A percentile compares a stretch with the other conserved stretches of the same genome.
Evolutionary conservation across 2,113 vertebrate species (phyloP).

Genomic region (Prunella himalayana): DNA sequence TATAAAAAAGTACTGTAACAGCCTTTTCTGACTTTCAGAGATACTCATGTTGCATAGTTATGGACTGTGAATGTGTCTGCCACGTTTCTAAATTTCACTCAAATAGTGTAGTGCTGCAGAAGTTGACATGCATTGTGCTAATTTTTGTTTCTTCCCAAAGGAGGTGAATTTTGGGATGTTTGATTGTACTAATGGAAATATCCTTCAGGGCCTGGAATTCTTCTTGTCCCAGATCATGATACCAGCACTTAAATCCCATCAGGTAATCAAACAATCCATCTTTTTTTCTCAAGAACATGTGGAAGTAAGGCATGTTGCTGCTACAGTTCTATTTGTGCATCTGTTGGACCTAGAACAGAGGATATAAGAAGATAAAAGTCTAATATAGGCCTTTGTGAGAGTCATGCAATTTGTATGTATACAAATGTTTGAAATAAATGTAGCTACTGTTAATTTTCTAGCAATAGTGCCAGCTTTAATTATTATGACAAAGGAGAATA

Average conservation of each 20-base stretch:
- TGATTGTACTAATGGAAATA: conserved; percentile 66
- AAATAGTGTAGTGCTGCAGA: background rate
- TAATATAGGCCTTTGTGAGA: background rate
- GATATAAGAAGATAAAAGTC: background rate
- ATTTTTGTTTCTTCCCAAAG: conserved; percentile 46
- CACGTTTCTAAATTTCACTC: background rate
- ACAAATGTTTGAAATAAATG: background rate
- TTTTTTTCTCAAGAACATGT: background rate
- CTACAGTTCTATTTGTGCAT: background rate
- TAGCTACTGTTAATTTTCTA: background rate
- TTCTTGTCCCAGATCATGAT: conserved; percentile 75
- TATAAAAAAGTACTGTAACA: background rate
- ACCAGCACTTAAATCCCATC: conserved; percentile 75
- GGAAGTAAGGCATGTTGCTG: background rate
- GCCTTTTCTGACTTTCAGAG: background rate
- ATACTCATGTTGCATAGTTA: background rate
- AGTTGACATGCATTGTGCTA: background rate
- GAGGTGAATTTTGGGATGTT: conserved; percentile 77
- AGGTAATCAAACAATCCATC: conserved; percentile 63
- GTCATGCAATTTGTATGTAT: background rate
- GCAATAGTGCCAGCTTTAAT: background rate
- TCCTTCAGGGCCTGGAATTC: conserved; percentile 74
- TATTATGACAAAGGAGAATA: background rate
- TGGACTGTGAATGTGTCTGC: background rate
- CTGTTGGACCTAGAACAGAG: background rate